Percentiles rank a stretch among this genome's conserved stretches.
These are phyloP conservation scores for Plagiodera versicolora DNA, from an alignment of 2,888 invertebrate genomes.

Conservation along the genomic window DNA sequence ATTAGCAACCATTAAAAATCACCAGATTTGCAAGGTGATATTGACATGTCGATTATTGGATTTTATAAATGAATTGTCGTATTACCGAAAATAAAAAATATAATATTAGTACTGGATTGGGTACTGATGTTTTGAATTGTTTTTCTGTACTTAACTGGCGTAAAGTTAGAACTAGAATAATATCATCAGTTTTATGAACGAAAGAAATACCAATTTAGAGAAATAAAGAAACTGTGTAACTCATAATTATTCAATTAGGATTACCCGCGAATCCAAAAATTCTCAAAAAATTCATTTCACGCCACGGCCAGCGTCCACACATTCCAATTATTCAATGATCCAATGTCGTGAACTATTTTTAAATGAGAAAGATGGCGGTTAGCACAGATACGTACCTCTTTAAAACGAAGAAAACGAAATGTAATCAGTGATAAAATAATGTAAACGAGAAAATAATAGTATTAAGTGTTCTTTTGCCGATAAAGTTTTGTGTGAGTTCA, in stretches of 20 bases:
- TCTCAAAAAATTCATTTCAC: background rate
- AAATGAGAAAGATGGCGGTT: constrained; percentile 52
- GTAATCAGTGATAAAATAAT: constrained; percentile 37
- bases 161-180: no score
- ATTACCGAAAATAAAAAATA: no score
- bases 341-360: constrained; percentile 51
- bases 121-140: no score
- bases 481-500: constrained; percentile 27
- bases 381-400: constrained; percentile 40
- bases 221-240: background rate
- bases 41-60: no score
- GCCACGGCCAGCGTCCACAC: background rate
- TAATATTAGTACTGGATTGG: no score
- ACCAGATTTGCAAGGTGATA: no score
- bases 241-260: background rate
- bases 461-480: constrained; percentile 23
- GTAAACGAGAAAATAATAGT: constrained; percentile 30
- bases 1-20: no score
- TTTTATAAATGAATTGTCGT: no score
- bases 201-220: no score
- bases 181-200: no score
- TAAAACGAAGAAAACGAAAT: constrained; percentile 39
- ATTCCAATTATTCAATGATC: constrained; percentile 29
- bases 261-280: background rate
- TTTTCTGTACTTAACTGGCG: no score